Base-by-base conservation (phyloP, 2,888 invertebrate species). In the Willowsia nigromaculata region DNA sequence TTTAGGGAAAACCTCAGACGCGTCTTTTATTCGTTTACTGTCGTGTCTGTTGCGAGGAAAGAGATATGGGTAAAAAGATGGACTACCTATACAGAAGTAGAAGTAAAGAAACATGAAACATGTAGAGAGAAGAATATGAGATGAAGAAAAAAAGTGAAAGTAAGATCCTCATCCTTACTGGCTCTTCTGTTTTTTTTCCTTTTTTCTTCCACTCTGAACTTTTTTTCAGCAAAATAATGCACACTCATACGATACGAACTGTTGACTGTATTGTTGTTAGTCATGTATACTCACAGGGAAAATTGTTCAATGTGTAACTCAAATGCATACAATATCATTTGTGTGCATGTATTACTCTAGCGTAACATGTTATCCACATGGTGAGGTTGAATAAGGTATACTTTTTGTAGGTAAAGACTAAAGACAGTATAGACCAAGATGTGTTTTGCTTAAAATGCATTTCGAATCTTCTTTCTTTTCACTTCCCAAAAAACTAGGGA, bases 1-100 rank as follows among this genome's bases (percentile, higher is more conserved):
- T 71, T 37, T 47, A 56, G 40, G 40, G 83, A 83, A 84, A 84
- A 74, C 84, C 84, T 84, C 84, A 84, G 71, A 56, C 71, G 84
- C 40, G 37, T 68, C 62, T 65, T 68, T 83, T 68, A 53, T 78
- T 68, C 37, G 53, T 25, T 71, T 83, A 68, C 33, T 65, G 56
- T 78, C 37, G 53, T 56, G 53, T 78, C 56, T 53, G 53, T 56
- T 56, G 18, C 11, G 53, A 56, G 18, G 4, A 15, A 18, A 56
- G 22, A 33, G 76, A 53, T 78, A 56, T 43, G 53, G 22, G 33
- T 33, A 53, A 33, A 15, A 53, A 83, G 83, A 68, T 62, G 62
- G 81, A 83, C 68, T 83, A 56, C 56, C 37, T 50, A 33, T 25
- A 56, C 33, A 9, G 4, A 6, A 13, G 9, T 59, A 62, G 9